phyloP scores from a whole-genome alignment of 2,888 invertebrate genomes.

The Cremastobaeus sp. region DNA sequence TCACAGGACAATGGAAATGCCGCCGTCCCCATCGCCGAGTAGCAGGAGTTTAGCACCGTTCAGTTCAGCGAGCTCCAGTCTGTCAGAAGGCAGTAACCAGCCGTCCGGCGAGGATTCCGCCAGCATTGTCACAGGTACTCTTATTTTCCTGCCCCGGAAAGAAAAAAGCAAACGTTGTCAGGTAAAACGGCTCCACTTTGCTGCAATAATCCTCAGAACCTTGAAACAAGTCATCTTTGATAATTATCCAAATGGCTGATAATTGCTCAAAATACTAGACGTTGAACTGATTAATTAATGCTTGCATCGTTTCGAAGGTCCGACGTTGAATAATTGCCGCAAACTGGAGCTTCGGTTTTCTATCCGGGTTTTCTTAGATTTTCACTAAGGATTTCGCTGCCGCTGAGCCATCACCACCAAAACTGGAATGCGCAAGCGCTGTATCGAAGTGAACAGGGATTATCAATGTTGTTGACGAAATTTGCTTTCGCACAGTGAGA shows the following conservation, averaged over 20 bases:
- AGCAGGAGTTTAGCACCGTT: slow-evolving; percentile 89
- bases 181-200: slow-evolving; percentile 6
- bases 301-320: too few relatives aligned
- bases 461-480: too few relatives aligned
- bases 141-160: slow-evolving; percentile 32
- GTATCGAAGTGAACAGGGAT: too few relatives aligned
- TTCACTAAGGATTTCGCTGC: slow-evolving; percentile 40
- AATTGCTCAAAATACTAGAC: background rate
- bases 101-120: slow-evolving; percentile 82
- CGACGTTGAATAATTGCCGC: slow-evolving; percentile 3
- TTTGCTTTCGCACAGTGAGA: too few relatives aligned
- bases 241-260: too few relatives aligned
- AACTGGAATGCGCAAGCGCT: slow-evolving; percentile 54
- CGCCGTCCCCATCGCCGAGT: slow-evolving; percentile 91
- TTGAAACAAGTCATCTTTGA: too few relatives aligned
- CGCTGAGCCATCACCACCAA: slow-evolving; percentile 62
- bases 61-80: slow-evolving; percentile 93
- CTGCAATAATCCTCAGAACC: too few relatives aligned
- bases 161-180: slow-evolving; percentile 1
- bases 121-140: slow-evolving; percentile 90
- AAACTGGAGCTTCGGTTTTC: slow-evolving; percentile 6
- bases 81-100: slow-evolving; percentile 84
- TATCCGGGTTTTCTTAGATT: slow-evolving; percentile 26
- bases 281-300: too few relatives aligned
- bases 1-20: slow-evolving; percentile 80